Evolutionary conservation across 1,140 invertebrate genomes (phyloP), one percentile per base, ranked within the genome.

Genomic region (Heliothis virescens): DNA sequence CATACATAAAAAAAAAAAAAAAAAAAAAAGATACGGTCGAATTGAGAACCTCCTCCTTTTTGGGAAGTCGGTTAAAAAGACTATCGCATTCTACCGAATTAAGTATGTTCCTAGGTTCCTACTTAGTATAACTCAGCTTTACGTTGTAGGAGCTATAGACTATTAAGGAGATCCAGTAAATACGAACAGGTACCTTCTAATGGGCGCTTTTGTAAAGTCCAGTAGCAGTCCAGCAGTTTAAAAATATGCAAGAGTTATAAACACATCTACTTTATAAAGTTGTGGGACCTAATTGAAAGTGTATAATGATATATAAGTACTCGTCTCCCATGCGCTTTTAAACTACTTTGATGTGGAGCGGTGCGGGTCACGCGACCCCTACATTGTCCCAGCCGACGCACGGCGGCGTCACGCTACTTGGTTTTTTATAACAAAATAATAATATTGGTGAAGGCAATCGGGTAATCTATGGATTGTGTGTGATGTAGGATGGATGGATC

Each of bases 331-430:
- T 69, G 62, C 62, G 80, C 79, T 86, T 82, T 79, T 85, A 84
- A 81, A 85, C 77, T 79, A 80, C 80, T 85, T 82, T 81, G 62
- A 85, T 84, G 81, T 75, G 75, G 48, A 18, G 75, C 75, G 87
- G 79, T 93, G 91, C 91, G 91, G 91, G 91, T 92, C 91, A 93
- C 91, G 91, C 91, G 91, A 93, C 91, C 91, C 90, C 83, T 88
- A 92, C 82, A 83, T 90, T 69, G 75, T 53, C 13, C 63, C 47
- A 21, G 21, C 47, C 18, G 65, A 29, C 65, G 48, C 48, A 41
- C 65, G 48, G 21, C 50, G 52, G 60, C 75, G 74, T 79, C 82
- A 82, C 83, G 86, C 83, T 83, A 87, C 82, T 85, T 82, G 82
- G 81, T 83, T 89, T 87, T 89, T 89, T 87, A 83, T 85, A 85